Evolutionary conservation across 2,888 invertebrate genomes (phyloP).

Genomic region (Hirtodrosophila trivittata): DNA sequence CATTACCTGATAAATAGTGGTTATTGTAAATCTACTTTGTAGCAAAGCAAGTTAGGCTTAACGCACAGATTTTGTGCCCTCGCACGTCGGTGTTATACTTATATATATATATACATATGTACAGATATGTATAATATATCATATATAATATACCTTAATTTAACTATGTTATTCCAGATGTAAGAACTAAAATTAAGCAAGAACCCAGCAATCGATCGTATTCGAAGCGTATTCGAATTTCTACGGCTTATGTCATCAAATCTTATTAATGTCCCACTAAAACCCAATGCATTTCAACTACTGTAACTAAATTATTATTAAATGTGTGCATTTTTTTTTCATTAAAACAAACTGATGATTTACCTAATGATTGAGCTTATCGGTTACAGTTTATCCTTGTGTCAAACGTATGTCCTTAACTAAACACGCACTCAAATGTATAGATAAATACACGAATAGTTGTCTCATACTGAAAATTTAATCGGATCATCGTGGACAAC

Average conservation of each 20-base stretch:
- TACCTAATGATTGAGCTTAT: too few species aligned
- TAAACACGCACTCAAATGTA: too few species aligned
- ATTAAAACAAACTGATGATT: not conserved
- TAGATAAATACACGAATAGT: too few species aligned
- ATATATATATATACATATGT: constrained; percentile 19
- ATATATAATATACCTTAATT: constrained; percentile 20
- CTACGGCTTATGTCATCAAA: constrained; percentile 21
- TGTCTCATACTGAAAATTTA: too few species aligned
- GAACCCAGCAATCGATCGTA: constrained; percentile 30
- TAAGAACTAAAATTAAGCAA: constrained; percentile 34
- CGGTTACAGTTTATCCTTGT: too few species aligned
- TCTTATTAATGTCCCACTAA: constrained; percentile 18
- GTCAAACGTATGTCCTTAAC: too few species aligned
- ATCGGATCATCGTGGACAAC: too few species aligned
- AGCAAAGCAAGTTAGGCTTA: constrained; percentile 22
- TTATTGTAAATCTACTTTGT: constrained; percentile 19
- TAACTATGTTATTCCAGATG: constrained; percentile 26
- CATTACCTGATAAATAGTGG: constrained; percentile 27
- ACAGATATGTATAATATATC: not conserved
- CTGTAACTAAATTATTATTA: constrained; percentile 47
- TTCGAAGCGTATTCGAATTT: constrained; percentile 27
- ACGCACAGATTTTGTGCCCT: constrained; percentile 28
- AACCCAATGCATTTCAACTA: constrained; percentile 41
- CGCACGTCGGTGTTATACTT: constrained; percentile 35
- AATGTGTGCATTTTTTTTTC: constrained; percentile 42